Base-by-base conservation (phyloP, 1,140 invertebrate genomes). In the Trissolcus basalis region DNA sequence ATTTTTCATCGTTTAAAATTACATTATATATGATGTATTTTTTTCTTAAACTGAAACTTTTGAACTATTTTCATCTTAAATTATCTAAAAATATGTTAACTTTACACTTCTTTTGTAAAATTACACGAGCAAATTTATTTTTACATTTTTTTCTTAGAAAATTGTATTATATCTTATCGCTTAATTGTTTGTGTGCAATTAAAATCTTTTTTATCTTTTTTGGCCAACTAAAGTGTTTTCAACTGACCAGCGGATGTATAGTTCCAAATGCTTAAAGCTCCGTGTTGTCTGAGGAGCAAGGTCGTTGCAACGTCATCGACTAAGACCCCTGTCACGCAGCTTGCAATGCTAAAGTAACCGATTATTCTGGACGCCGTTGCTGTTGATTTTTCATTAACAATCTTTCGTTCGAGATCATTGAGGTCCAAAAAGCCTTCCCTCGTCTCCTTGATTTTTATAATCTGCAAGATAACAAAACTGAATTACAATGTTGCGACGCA, bases 271-370 rank as follows among this genome's bases (percentile, higher is more conserved):
- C 94, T 92, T 53, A 96, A 89, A 1, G 95, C 96, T 1, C 92
- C 93, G 82, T 96, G 94, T 77, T 93, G 92, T 81, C 97, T 95
- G 6, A 97, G 89, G 0, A 96, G 85, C 10, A 94, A 87, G 0
- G 96, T 96, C 6, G 96, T 93, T 0, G 92, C 91, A 27, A 96
- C 91, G 80, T 96, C 94, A 89, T 97, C 95, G 47, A 93, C 91
- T 45, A 97, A 83, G 53, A 96, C 92, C n/a, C 96, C 96, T 8
- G 96, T 97, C 12, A 97, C 91, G 83, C 96, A 97, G 35, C 95
- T 97, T 0, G 94, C 95, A 0, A 95, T 95, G 48, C 93, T 92
- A 83, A 97, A 97, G 85, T 94, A 96, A 2, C 96, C 96, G 60
- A 97, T 93, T 85, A 97, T 85, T 82, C 91, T 89, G 54, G 89